These are phyloP conservation scores for Hypena proboscidalis DNA, from an alignment of 2,888 invertebrate genomes.

Conservation along the genomic window DNA sequence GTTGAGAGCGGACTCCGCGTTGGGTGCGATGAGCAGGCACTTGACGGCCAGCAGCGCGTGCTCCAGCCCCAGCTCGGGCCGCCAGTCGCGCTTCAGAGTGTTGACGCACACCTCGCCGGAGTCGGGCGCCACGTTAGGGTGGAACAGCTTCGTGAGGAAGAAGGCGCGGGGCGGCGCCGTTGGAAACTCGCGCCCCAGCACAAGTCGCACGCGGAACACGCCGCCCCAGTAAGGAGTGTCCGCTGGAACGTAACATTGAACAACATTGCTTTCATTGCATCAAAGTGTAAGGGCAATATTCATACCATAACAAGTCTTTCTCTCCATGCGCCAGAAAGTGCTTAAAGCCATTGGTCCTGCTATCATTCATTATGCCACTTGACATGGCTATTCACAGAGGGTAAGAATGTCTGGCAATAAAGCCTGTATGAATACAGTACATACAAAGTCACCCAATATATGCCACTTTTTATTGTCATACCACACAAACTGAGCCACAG, in stretches of 20 bases:
- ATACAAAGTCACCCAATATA: no score
- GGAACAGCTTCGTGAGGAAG: constrained; percentile 98
- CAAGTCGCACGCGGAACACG: constrained; percentile 94
- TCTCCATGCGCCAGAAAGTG: no score
- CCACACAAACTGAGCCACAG: no score
- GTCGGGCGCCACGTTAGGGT: constrained; percentile 97
- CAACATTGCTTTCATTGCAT: no score
- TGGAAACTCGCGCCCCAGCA: constrained; percentile 96
- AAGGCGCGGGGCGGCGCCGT: constrained; percentile 95
- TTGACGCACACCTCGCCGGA: constrained; percentile 98
- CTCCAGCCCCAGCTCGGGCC: constrained; percentile 96
- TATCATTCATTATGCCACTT: no score
- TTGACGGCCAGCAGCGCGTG: constrained; percentile 96
- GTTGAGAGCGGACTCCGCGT: constrained; percentile 98
- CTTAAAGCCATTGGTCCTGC: no score
- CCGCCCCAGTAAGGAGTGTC: constrained; percentile 97
- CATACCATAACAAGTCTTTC: no score
- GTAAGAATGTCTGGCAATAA: no score
- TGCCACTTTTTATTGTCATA: no score
- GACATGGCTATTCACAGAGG: no score
- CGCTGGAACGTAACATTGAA: constrained; percentile 80
- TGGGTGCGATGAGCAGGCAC: constrained; percentile 98
- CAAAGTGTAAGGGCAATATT: no score
- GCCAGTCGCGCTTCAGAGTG: constrained; percentile 98
- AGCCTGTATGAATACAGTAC: no score